These are phyloP conservation scores for Casuarius casuarius DNA, from an alignment of 2,113 vertebrate genomes.

Conservation along the genomic window DNA sequence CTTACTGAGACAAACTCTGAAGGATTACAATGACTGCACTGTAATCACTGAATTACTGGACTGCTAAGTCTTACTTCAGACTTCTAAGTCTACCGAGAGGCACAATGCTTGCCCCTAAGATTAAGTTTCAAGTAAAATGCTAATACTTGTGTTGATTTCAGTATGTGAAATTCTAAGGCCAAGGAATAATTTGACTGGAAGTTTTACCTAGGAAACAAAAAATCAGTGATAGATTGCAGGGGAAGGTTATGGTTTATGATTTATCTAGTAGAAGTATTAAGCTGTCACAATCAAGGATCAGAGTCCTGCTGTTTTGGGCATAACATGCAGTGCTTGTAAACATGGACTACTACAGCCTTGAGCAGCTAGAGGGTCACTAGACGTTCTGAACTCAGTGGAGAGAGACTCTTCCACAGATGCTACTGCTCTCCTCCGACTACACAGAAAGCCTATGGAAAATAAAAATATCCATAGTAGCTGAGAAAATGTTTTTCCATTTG, in stretches of 20 bases:
- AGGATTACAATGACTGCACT: neutral
- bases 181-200: neutral
- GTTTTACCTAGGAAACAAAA: neutral
- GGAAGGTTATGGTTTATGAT: neutral
- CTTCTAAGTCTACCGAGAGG: neutral
- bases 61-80: neutral
- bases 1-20: neutral
- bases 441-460: neutral
- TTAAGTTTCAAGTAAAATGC: neutral
- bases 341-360: neutral
- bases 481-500: neutral
- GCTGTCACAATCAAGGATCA: neutral
- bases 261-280: neutral
- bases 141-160: neutral
- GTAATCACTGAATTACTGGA: neutral
- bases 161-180: neutral
- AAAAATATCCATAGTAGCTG: neutral
- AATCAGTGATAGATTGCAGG: neutral
- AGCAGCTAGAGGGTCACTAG: neutral
- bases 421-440: neutral
- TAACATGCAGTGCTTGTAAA: neutral
- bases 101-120: neutral
- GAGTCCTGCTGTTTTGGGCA: neutral
- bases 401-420: neutral
- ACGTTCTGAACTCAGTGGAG: neutral